Base-by-base conservation (phyloP, 2,797 vertebrate genomes). In the Cynopterus sphinx region DNA sequence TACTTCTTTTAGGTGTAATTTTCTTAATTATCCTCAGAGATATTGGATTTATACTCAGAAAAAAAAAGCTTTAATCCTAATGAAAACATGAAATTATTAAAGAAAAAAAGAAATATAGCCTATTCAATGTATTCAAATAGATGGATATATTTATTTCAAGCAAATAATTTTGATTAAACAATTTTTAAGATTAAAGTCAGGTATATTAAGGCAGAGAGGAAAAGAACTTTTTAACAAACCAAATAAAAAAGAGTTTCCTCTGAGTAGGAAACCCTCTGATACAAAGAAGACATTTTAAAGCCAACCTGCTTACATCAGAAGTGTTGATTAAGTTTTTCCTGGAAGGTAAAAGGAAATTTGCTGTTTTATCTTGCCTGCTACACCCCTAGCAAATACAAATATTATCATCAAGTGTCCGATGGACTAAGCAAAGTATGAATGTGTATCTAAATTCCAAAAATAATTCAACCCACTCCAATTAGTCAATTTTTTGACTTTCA, bases 21-120 rank as follows among this genome's bases (percentile, higher is more conserved):
- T 92, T 95, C 73, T 73, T 77, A 88, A 90, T 90, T 88, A 94
- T 70, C 33, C 31, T 78, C 28, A 65, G 55, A 94, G 53, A 84
- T 71, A 73, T 15, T 28, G 57, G 24, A 31, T 43, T 88, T 83
- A 68, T 83, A 63, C 28, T 88, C 31, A 55, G 73, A 46, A 36
- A 21, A 75, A 39, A n/a, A 79, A 81, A 68, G 10, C 33, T 67
- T 85, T 74, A 65, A 9, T 77, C 68, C 61, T 68, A 43, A 12
- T 53, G 68, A 87, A 90, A 95, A 94, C 22, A 83, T 49, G 12
- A 67, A 90, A 53, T 46, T 75, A 9, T 75, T 82, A 26, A 79
- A 39, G 81, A 92, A 53, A 31, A 51, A 68, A 83, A 43, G 77
- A 92, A 81, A 81, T 78, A 33, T 2, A 41, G 1, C 17, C 11